Evolutionary conservation across 2,113 vertebrate genomes (phyloP).

Genomic region (Myanophis thanlyinensis): DNA sequence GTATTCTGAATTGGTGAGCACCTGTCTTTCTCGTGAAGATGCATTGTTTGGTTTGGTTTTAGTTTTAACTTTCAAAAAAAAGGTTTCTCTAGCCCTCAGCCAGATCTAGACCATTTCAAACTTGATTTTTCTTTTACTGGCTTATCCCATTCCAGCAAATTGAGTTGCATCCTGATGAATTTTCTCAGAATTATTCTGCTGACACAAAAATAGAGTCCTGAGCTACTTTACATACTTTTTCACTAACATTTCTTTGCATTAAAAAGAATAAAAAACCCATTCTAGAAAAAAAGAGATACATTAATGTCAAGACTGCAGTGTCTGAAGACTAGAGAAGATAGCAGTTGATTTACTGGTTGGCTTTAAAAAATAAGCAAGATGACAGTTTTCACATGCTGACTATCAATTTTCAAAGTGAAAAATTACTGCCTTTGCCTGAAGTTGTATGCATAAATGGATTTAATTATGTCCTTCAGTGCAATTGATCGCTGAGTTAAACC

Average conservation of each 20-base stretch:
- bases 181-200: not conserved
- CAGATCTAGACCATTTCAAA: not conserved
- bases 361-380: not conserved
- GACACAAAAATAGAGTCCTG: not conserved
- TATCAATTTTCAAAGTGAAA: not conserved
- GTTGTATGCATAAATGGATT: not conserved
- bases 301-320: not conserved
- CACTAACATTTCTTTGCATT: not conserved
- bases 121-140: not conserved
- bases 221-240: not conserved
- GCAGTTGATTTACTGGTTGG: not conserved
- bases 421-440: not conserved
- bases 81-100: not conserved
- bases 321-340: not conserved
- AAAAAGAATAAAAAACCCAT: not conserved
- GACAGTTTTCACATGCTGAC: not conserved
- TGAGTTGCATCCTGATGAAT: not conserved
- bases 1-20: not conserved
- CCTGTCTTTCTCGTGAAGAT: not conserved
- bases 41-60: not conserved
- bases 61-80: not conserved
- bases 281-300: not conserved
- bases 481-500: not conserved
- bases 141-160: not conserved
- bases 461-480: not conserved